Evolutionary conservation across 2,888 invertebrate species (phyloP).

Genomic region (Aproaerema taeniolella): DNA sequence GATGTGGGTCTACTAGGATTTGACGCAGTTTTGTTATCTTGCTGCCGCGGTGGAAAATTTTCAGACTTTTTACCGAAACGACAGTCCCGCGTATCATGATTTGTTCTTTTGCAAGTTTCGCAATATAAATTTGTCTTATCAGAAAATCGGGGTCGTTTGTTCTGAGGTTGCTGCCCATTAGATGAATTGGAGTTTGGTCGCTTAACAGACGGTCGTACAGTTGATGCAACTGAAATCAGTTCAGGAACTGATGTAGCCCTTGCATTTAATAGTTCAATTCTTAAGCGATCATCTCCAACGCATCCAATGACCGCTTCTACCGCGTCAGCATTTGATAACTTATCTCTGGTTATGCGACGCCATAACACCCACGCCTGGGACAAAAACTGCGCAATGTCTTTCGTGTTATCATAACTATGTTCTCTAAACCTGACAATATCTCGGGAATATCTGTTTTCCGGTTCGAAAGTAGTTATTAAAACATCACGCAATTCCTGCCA

Average conservation of each 20-base stretch:
- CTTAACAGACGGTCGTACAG: slow-evolving; percentile 18
- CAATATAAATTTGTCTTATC: slow-evolving; percentile 12
- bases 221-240: slow-evolving; percentile 27
- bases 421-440: slow-evolving; percentile 27
- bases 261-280: slow-evolving; percentile 27
- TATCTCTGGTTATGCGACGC: slow-evolving; percentile 27
- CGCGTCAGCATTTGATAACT: slow-evolving; percentile 21
- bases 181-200: slow-evolving; percentile 13
- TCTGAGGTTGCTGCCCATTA: neutral
- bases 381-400: slow-evolving; percentile 28
- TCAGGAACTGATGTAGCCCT: slow-evolving; percentile 25
- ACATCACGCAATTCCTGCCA: slow-evolving; percentile 24
- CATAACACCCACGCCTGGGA: slow-evolving; percentile 29
- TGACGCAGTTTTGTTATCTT: slow-evolving; percentile 12
- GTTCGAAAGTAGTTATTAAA: slow-evolving; percentile 23
- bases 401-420: slow-evolving; percentile 24
- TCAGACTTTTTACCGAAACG: slow-evolving; percentile 10
- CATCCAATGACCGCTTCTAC: slow-evolving; percentile 30
- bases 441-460: slow-evolving; percentile 29
- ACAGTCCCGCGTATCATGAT: slow-evolving; percentile 18
- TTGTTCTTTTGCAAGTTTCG: slow-evolving; percentile 19
- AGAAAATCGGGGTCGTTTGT: slow-evolving; percentile 17
- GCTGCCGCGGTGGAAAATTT: neutral
- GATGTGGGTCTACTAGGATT: no score
- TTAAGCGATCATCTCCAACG: slow-evolving; percentile 24